Evolutionary conservation across 2,888 invertebrate species (phyloP).

Genomic region (Caenorhabditis afra): DNA sequence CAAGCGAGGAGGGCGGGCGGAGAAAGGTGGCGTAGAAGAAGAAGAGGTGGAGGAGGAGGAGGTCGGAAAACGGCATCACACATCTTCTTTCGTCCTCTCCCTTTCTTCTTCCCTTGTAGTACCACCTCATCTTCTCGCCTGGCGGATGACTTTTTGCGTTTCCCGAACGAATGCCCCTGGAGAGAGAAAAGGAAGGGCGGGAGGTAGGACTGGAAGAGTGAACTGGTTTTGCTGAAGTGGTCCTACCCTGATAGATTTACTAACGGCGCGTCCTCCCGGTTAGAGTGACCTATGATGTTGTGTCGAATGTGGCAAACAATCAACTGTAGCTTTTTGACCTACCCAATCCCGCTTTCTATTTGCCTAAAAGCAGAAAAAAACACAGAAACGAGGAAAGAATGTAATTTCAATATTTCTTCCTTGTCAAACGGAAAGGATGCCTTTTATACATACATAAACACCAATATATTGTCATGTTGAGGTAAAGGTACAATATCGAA

Average conservation of each 20-base stretch:
- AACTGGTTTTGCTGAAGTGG: slow-evolving; percentile 13
- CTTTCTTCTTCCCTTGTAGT: slow-evolving; percentile 3
- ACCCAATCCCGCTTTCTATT: too few relatives aligned
- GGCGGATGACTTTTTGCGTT: slow-evolving; percentile 34
- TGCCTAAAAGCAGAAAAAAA: too few relatives aligned
- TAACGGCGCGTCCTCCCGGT: background rate
- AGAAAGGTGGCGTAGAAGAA: slow-evolving; percentile 8
- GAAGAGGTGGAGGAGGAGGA: slow-evolving; percentile 29
- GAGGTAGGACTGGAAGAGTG: slow-evolving; percentile 1
- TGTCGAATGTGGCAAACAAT: too few relatives aligned
- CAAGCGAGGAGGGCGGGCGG: too few relatives aligned
- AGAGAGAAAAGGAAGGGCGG: too few relatives aligned
- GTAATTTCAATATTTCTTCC: too few relatives aligned
- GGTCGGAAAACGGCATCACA: slow-evolving; percentile 54
- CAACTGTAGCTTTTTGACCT: too few relatives aligned
- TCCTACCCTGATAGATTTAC: background rate
- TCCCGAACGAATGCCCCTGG: slow-evolving; percentile 35
- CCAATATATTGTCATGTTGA: too few relatives aligned
- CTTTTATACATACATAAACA: too few relatives aligned
- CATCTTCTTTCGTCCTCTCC: slow-evolving; percentile 35
- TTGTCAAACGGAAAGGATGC: too few relatives aligned
- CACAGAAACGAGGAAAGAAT: too few relatives aligned
- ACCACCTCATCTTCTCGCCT: background rate
- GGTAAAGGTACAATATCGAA: too few relatives aligned
- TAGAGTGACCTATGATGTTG: background rate